Percentiles rank a stretch among this genome's conserved stretches.
Conservation (phyloP, 2,888 invertebrate species). For the Eupithecia dodoneata region DNA sequence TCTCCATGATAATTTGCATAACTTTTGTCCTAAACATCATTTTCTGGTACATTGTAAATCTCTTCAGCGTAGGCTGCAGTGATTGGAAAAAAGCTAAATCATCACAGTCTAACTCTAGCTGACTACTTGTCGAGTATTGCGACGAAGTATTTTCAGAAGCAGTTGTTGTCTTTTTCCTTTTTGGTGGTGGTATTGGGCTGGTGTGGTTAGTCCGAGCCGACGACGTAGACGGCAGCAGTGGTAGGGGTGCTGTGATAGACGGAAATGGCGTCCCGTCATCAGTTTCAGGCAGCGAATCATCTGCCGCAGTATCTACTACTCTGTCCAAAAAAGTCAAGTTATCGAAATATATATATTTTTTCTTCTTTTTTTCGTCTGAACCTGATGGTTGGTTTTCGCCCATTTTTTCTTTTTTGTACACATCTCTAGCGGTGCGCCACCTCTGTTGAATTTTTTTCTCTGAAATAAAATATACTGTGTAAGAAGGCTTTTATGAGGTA, state of each 20-base stretch:
- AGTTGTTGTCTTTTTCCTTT: not conserved
- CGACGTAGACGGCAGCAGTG: not conserved
- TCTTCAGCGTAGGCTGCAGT: constrained; percentile 12
- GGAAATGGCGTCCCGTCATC: not conserved
- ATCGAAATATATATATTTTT: not conserved
- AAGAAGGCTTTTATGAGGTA: no score
- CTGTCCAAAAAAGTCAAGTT: not conserved
- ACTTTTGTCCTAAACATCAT: constrained; percentile 15
- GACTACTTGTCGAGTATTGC: not conserved
- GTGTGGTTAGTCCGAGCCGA: not conserved
- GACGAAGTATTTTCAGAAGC: not conserved
- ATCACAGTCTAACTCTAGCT: constrained; percentile 1
- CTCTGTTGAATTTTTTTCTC: constrained; percentile 14
- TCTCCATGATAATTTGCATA: constrained; percentile 9
- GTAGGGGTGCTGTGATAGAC: not conserved
- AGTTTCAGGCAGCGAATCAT: not conserved
- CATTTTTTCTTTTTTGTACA: constrained; percentile 7
- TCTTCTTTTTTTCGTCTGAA: not conserved
- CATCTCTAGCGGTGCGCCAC: constrained; percentile 16
- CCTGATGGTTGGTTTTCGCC: not conserved
- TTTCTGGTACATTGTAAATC: constrained; percentile 10
- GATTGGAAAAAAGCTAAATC: constrained; percentile 18
- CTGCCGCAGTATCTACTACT: not conserved
- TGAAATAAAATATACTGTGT: not conserved
- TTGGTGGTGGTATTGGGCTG: not conserved